Evolutionary conservation across 2,888 invertebrate species (phyloP), one percentile per base, ranked within the genome.

Genomic region (Lordiphosa andalusiaca): DNA sequence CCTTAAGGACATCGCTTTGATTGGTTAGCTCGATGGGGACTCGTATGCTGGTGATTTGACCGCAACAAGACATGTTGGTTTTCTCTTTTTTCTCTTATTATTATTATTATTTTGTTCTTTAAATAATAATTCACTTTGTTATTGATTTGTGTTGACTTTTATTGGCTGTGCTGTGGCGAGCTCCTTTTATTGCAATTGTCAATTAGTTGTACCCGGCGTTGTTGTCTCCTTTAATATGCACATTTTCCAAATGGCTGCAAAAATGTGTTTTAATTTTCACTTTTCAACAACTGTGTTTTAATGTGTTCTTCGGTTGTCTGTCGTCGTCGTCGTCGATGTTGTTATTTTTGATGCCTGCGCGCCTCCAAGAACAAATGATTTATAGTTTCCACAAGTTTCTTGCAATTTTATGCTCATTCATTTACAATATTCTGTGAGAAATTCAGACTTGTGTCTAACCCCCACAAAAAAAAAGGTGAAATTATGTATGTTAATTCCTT

Each of bases 1-100:
- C 95, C 93, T 94, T 95, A 70, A 95, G 90, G 67, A 92, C 90
- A 82, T 95, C 95, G 65, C 96, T 95, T 86, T 94, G 94, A 80
- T 93, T 93, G 85, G 87, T 92, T 73, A 95, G 90, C 88, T 93
- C 94, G 87, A 96, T 93, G 67, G 96, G 96, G 69, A 93, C 91
- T 84, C 93, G 92, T 75, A 96, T 92, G 58, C 94, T 93, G 77
- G 93, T 91, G 64, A 92, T 93, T 89, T 94, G 94, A 88, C 93
- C 93, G 89, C 93, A 93, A 88, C 92, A 93, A 80, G 92, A 90
- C 93, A 92, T 92, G 40, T 21, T 21, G 23, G n/a, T n/a, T 36
- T 36, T 48, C n/a, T 44, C 21, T 48, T 63, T 7, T 47, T 75
- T n/a, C n/a, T n/a, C n/a, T n/a, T n/a, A n/a, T n/a, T n/a, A n/a